Conservation (phyloP, 1,140 invertebrate species). For the roundworm (Caenorhabditis elegans) region WBcel235 BX284606.5:16585001-16585500, state of each 20-base stretch:
- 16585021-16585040: too few species aligned
- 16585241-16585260: neutral
- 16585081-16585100: neutral
- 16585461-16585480: too few species aligned
- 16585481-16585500: too few species aligned
- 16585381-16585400: neutral
- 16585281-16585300: too few species aligned
- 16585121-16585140: neutral
- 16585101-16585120: neutral
- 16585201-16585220: slow-evolving; percentile 31
- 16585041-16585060: too few species aligned
- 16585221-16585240: too few species aligned
- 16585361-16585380: slow-evolving; percentile 1
- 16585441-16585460: too few species aligned
- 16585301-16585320: neutral
- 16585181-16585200: neutral
- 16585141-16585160: slow-evolving; percentile 22
- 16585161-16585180: neutral
- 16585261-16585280: too few species aligned
- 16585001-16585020: slow-evolving; percentile 50
- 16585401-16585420: too few species aligned
- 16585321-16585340: neutral
- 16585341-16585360: neutral
- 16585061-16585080: too few species aligned
- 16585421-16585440: too few species aligned